phyloP scores from a whole-genome alignment of 1,140 invertebrate genomes.

The Aporrectodea caliginosa region DNA sequence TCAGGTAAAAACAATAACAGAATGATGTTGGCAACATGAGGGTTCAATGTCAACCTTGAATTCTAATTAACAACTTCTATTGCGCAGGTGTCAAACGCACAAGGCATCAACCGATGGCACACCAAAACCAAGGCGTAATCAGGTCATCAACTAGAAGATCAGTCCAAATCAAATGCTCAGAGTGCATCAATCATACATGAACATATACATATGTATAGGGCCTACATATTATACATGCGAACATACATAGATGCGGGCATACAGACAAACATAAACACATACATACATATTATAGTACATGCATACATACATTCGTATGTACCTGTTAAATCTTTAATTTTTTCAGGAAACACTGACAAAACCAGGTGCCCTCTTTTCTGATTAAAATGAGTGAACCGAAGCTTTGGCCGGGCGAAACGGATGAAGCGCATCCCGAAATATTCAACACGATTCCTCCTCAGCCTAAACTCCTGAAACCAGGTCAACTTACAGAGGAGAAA shows the following conservation, averaged over 20 bases:
- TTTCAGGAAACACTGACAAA: background rate
- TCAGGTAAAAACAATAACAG: too few species aligned
- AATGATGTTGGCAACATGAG: too few species aligned
- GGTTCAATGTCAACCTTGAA: too few species aligned
- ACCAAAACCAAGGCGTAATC: too few species aligned
- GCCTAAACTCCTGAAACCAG: slow-evolving; percentile 41
- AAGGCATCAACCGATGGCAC: too few species aligned
- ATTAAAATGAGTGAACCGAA: background rate
- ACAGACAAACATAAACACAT: background rate
- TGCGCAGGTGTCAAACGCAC: too few species aligned
- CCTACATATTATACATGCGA: background rate
- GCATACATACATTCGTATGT: background rate
- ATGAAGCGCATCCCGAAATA: slow-evolving; percentile 12
- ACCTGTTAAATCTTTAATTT: background rate
- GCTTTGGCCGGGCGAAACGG: background rate
- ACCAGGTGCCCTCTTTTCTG: background rate
- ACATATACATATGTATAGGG: too few species aligned
- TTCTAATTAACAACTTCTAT: too few species aligned
- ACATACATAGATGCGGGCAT: background rate
- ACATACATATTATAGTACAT: background rate
- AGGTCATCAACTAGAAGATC: too few species aligned
- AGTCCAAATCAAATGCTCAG: too few species aligned
- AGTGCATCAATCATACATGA: too few species aligned
- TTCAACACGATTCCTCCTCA: slow-evolving; percentile 37
- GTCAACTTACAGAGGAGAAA: slow-evolving; percentile 42